Conservation (phyloP, 2,888 invertebrate species). For the Onchidella celtica region DNA sequence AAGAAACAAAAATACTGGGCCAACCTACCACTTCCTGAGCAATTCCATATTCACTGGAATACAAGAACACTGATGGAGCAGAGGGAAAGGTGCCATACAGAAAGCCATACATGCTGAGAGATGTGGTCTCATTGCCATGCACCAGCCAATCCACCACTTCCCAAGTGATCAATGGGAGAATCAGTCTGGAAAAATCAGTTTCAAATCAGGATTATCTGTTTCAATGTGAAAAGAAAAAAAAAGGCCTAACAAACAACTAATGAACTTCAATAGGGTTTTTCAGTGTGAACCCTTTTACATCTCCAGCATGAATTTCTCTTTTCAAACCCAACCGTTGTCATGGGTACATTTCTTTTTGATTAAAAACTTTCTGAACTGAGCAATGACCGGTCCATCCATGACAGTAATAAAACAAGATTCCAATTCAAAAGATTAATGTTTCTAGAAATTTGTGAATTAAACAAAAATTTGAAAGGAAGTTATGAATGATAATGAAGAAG, state of each 20-base stretch:
- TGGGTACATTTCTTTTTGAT: too few relatives aligned
- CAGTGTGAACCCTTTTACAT: too few relatives aligned
- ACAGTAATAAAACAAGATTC: too few relatives aligned
- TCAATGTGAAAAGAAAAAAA: not conserved
- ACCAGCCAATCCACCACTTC: constrained; percentile 88
- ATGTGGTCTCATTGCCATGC: constrained; percentile 87
- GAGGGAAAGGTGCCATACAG: constrained; percentile 97
- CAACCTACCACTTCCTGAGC: constrained; percentile 92
- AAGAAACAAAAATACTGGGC: too few relatives aligned
- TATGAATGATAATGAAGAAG: not conserved
- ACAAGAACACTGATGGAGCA: constrained; percentile 97
- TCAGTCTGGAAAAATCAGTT: constrained; percentile 60
- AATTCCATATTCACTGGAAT: constrained; percentile 91
- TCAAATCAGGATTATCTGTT: not conserved
- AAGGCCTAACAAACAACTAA: too few relatives aligned
- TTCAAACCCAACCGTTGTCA: too few relatives aligned
- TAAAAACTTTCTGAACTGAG: too few relatives aligned
- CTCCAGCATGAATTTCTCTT: too few relatives aligned
- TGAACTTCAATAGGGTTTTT: too few relatives aligned
- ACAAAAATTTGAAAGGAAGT: not conserved
- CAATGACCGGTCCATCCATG: too few relatives aligned
- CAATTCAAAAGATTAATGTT: too few relatives aligned
- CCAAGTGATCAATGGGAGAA: constrained; percentile 89
- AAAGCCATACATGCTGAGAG: constrained; percentile 95
- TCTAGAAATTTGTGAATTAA: not conserved